These are phyloP conservation scores for Schizopygopsis pylzovi DNA, from an alignment of 2,797 vertebrate species.

Conservation along the genomic window DNA sequence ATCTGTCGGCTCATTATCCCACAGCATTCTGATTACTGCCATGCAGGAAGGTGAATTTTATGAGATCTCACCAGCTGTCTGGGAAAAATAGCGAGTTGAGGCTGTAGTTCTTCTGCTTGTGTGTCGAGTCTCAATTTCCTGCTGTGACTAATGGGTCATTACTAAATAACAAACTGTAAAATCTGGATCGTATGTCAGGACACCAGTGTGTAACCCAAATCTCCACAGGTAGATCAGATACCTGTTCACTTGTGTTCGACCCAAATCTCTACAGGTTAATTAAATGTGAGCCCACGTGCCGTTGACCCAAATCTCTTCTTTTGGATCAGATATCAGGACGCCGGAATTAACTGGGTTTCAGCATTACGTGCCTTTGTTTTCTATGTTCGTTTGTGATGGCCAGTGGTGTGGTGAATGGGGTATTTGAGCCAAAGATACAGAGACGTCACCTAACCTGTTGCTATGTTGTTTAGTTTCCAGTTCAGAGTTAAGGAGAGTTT, in stretches of 20 bases:
- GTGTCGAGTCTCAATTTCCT: constrained; percentile 14
- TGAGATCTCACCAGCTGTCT: constrained; percentile 15
- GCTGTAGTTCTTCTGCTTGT: constrained; percentile 17
- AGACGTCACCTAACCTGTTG: constrained; percentile 14
- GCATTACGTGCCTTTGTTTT: constrained; percentile 29
- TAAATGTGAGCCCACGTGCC: constrained; percentile 47
- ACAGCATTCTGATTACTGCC: constrained; percentile 15
- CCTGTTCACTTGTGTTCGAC: constrained; percentile 13
- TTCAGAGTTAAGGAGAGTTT: neutral
- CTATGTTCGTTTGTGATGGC: neutral
- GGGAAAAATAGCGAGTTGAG: neutral
- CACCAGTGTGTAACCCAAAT: constrained; percentile 37
- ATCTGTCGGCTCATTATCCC: constrained; percentile 38
- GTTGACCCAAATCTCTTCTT: constrained; percentile 57
- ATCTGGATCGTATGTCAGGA: constrained; percentile 1
- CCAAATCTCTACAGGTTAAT: constrained; percentile 11
- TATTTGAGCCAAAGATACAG: constrained; percentile 33
- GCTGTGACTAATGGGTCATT: constrained; percentile 29
- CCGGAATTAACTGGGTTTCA: constrained; percentile 4
- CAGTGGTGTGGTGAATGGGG: neutral
- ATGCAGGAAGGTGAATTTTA: constrained; percentile 20
- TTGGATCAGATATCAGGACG: constrained; percentile 49
- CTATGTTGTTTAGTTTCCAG: neutral
- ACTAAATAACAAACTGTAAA: constrained; percentile 34
- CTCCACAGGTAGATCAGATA: constrained; percentile 16